Conservation (phyloP, 2,888 invertebrate genomes). For the Alviniconcha strummeri region DNA sequence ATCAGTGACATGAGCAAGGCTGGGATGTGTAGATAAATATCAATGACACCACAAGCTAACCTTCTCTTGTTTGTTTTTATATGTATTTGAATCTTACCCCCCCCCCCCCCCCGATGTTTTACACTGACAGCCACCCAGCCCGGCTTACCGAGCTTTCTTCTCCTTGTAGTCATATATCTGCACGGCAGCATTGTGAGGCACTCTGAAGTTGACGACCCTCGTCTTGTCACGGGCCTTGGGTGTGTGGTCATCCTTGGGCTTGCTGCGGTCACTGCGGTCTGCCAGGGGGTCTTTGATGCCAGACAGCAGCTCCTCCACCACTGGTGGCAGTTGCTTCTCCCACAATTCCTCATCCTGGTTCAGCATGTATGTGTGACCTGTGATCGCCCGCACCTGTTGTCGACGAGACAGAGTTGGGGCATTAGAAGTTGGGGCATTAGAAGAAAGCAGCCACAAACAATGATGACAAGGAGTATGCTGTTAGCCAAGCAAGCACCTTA, state of each 20-base stretch:
- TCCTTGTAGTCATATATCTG: slow-evolving; percentile 77
- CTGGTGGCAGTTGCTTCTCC: slow-evolving; percentile 72
- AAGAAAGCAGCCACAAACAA: no score
- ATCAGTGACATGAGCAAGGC: no score
- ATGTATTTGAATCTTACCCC: no score
- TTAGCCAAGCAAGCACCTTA: no score
- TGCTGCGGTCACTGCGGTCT: slow-evolving; percentile 70
- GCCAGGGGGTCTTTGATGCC: slow-evolving; percentile 73
- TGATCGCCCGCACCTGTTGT: slow-evolving; percentile 72
- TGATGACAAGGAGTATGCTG: no score
- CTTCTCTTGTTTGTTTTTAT: no score
- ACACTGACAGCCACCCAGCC: no score
- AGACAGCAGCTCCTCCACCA: slow-evolving; percentile 70
- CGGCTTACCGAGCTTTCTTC: slow-evolving; percentile 73
- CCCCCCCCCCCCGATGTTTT: no score
- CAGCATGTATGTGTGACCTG: slow-evolving; percentile 76
- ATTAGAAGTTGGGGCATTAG: no score
- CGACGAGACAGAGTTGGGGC: neutral
- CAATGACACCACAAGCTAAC: no score
- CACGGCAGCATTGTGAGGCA: slow-evolving; percentile 76
- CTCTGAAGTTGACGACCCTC: slow-evolving; percentile 73
- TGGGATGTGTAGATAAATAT: no score
- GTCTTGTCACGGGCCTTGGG: slow-evolving; percentile 67
- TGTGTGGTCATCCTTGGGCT: neutral
- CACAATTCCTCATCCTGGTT: slow-evolving; percentile 75